Base-by-base conservation (phyloP, 2,113 vertebrate species). In the Pygoscelis adeliae region DNA sequence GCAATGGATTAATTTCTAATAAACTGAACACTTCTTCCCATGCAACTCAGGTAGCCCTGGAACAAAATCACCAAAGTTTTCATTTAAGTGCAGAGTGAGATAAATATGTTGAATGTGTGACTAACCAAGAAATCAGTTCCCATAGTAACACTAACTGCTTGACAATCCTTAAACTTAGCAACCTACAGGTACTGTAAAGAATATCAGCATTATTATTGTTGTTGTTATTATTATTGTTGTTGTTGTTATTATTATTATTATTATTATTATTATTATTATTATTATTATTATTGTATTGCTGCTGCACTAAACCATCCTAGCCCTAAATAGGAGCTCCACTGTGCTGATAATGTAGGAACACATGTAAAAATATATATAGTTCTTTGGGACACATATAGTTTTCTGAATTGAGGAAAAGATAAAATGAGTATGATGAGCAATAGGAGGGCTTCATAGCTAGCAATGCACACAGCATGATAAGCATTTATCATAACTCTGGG, bases 391-490 rank as follows among this genome's bases (percentile, higher is more conserved):
- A 44, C 8, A 34, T 2, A 22, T 1, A 50, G 10, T 74, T 63
- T 69, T 52, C 67, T 58, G 34, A 84, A 63, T 5, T 55, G 21
- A 58, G 22, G 32, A 73, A 77, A 73, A 83, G 27, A 27, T 10
- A 65, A n/a, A 61, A 46, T 17, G 1, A 62, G 13, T 14, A 27
- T n/a, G 9, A 50, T 11, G 23, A 86, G 12, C 4, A 69, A 50
- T 3, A 72, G 6, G 15, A 55, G 21, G n/a, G 8, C 12, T 84
- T 87, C 58, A 36, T 22, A 36, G 38, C 11, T 76, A 62, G 16
- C 11, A 58, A 36, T 0, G 2, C 3, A 11, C 13, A 61, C 19
- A 36, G 5, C 1, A 0, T 46, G 19, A 20, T 22, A 2, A 62
- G 5, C 17, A 49, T 84, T 89, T 65, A 29, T 72, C 14, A 11